These are phyloP conservation scores for Peromyscus nudipes DNA, from an alignment of 2,797 vertebrate species.

Conservation along the genomic window DNA sequence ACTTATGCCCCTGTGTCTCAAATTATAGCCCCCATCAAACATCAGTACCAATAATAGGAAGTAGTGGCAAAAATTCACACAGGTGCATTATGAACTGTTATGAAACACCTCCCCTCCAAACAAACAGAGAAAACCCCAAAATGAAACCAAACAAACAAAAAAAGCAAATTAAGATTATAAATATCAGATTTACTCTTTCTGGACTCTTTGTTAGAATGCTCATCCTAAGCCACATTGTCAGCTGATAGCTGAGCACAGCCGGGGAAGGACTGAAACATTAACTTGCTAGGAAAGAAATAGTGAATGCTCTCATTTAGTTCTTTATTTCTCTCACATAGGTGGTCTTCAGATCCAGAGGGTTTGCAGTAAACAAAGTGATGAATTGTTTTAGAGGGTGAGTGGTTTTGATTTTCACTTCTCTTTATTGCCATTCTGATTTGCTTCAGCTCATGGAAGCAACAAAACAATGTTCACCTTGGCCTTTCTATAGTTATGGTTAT, in stretches of 20 bases:
- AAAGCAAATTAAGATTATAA: conserved; percentile 57
- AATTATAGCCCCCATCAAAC: conserved; percentile 30
- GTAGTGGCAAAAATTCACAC: conserved; percentile 23
- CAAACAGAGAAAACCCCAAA: neutral
- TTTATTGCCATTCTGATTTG: conserved; percentile 71
- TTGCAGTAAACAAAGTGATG: conserved; percentile 63
- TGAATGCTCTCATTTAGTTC: conserved; percentile 72
- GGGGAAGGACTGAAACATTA: conserved; percentile 65
- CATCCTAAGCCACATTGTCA: conserved; percentile 60
- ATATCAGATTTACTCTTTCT: conserved; percentile 56
- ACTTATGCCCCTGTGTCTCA: neutral
- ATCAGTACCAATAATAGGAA: conserved; percentile 14
- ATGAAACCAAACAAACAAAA: neutral
- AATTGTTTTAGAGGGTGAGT: conserved; percentile 54
- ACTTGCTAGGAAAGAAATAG: conserved; percentile 44
- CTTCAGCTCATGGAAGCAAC: neutral
- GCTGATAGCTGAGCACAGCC: conserved; percentile 24
- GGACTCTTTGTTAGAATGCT: conserved; percentile 60
- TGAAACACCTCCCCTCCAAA: neutral
- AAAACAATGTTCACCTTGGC: conserved; percentile 40
- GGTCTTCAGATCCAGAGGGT: conserved; percentile 62
- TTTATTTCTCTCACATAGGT: conserved; percentile 69
- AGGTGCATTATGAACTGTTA: neutral
- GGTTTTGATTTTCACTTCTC: conserved; percentile 45
- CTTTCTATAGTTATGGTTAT: conserved; percentile 61